Evolutionary conservation across 1,140 invertebrate species (phyloP).

Genomic region (Fopius arisanus): DNA sequence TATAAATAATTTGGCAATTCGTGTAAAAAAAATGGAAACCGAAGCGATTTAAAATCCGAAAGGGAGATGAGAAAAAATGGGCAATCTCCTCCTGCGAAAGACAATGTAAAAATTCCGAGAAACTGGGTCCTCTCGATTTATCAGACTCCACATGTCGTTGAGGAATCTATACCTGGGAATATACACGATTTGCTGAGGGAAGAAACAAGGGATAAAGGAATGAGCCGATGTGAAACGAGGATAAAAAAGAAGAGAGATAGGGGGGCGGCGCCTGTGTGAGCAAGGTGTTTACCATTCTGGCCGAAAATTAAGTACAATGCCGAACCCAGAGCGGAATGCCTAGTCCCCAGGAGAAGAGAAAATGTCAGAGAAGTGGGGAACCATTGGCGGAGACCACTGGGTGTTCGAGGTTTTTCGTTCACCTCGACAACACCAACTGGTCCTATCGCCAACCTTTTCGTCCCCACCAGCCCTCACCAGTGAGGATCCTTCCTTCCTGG

Average conservation of each 20-base stretch:
- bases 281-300: conserved; percentile 62
- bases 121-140: conserved; percentile 49
- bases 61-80: too few relatives aligned
- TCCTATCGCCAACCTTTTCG: not conserved
- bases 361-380: not conserved
- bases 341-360: not conserved
- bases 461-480: not conserved
- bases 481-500: conserved; percentile 37
- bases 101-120: conserved; percentile 43
- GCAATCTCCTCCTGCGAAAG: not conserved
- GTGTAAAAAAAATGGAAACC: too few relatives aligned
- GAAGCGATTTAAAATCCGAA: too few relatives aligned
- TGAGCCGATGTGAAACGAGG: conserved; percentile 35
- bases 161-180: conserved; percentile 31
- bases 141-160: conserved; percentile 35
- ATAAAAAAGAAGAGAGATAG: conserved; percentile 41
- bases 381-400: not conserved
- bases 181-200: conserved; percentile 15
- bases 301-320: conserved; percentile 59
- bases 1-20: too few relatives aligned
- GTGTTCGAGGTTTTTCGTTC: conserved; percentile 1
- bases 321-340: conserved; percentile 5
- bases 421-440: too few relatives aligned
- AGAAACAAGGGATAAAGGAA: conserved; percentile 5
- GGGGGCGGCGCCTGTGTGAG: conserved; percentile 57